phyloP scores from a whole-genome alignment of 35 echinoderm and acorn worm genomes.

The Heliocidaris tuberculata region DNA sequence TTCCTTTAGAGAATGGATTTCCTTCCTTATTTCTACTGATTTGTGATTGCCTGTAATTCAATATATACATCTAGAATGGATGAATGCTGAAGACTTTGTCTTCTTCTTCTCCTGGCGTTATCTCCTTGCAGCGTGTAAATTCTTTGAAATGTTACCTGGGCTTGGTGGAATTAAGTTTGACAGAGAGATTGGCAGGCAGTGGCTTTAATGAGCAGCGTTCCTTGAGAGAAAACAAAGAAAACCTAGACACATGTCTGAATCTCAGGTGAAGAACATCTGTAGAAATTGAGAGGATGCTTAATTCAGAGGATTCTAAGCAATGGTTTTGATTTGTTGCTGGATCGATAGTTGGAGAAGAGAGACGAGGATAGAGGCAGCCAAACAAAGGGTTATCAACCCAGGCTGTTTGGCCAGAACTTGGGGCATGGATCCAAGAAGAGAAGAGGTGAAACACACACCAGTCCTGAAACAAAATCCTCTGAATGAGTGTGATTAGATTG shows the following conservation, averaged over 20 bases:
- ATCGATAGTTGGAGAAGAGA: background rate
- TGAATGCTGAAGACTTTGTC: background rate
- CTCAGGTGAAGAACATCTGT: slow-evolving; percentile 42
- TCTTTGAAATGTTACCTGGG: slow-evolving; percentile 31
- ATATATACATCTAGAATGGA: background rate
- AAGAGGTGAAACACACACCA: slow-evolving; percentile 8
- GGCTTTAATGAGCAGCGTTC: background rate
- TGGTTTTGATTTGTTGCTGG: slow-evolving; percentile 25
- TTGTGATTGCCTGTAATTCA: background rate
- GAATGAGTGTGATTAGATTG: slow-evolving; percentile 42
- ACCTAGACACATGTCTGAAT: background rate
- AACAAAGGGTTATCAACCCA: background rate
- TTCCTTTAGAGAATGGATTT: no score
- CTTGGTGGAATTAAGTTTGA: slow-evolving; percentile 34
- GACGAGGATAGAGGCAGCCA: background rate
- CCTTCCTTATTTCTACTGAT: background rate
- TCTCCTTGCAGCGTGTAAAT: background rate
- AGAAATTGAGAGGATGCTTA: slow-evolving; percentile 24
- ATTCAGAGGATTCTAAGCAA: slow-evolving; percentile 1
- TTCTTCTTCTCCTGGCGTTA: background rate
- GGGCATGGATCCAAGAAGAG: background rate
- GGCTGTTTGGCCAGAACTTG: slow-evolving; percentile 15
- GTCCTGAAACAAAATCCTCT: slow-evolving; percentile 7
- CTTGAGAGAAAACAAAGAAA: slow-evolving; percentile 25
- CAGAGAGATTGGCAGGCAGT: slow-evolving; percentile 28